Conservation (phyloP, 2,888 invertebrate genomes). For the Cantharis flavilabris region DNA sequence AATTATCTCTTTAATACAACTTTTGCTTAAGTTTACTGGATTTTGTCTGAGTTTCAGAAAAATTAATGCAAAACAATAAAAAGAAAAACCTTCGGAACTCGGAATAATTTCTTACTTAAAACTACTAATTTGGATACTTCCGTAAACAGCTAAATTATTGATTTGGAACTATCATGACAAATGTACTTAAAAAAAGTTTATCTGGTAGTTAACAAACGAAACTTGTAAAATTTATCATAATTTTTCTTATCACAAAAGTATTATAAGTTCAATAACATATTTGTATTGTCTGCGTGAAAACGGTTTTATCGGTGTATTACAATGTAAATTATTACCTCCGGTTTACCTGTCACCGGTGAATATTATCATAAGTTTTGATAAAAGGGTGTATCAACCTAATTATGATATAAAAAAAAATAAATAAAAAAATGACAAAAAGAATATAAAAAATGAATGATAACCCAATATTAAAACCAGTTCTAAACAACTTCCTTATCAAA, state of each 20-base stretch:
- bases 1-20: too few relatives aligned
- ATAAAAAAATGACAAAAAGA: slow-evolving; percentile 20
- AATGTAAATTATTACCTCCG: slow-evolving; percentile 2
- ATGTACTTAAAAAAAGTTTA: neutral
- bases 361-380: neutral
- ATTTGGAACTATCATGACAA: neutral
- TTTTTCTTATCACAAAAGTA: neutral
- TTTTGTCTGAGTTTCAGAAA: too few relatives aligned
- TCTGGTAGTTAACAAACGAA: neutral
- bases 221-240: neutral
- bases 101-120: neutral
- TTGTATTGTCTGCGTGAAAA: neutral
- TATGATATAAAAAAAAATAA: neutral
- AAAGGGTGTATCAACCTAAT: neutral
- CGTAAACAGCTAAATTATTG: neutral
- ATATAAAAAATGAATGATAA: slow-evolving; percentile 22
- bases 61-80: too few relatives aligned
- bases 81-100: too few relatives aligned
- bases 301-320: neutral
- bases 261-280: neutral
- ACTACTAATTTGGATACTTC: neutral
- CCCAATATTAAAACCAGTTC: slow-evolving; percentile 21
- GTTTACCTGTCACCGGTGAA: slow-evolving; percentile 2
- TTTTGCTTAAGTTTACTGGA: too few relatives aligned
- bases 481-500: slow-evolving; percentile 24